These are phyloP conservation scores for Bombus fervidus DNA, from an alignment of 1,140 invertebrate species.

Conservation along the genomic window DNA sequence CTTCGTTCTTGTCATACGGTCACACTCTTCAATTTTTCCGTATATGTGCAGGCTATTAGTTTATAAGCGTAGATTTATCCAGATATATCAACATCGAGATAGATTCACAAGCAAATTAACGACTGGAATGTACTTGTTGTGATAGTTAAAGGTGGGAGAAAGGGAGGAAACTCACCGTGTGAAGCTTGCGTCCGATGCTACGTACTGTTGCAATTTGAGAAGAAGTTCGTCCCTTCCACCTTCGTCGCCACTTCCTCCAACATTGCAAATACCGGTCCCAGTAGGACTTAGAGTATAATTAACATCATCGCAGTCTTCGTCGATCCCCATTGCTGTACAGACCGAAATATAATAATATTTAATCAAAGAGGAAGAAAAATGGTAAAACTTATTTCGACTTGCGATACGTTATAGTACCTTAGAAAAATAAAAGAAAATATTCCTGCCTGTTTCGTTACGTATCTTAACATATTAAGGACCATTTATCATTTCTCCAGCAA, in stretches of 20 bases:
- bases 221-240: slow-evolving; percentile 67
- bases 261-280: slow-evolving; percentile 39
- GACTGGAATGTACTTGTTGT: not conserved
- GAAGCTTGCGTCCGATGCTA: slow-evolving; percentile 63
- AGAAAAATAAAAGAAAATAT: not conserved
- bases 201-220: slow-evolving; percentile 68
- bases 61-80: not conserved
- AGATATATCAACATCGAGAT: not conserved
- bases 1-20: slow-evolving; percentile 52
- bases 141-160: not conserved
- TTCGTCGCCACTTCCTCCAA: slow-evolving; percentile 58
- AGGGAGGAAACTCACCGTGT: slow-evolving; percentile 72
- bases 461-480: too few species aligned
- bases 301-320: slow-evolving; percentile 62
- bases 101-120: not conserved
- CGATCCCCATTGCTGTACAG: slow-evolving; percentile 73
- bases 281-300: slow-evolving; percentile 21
- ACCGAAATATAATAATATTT: not conserved
- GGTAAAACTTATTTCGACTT: not conserved
- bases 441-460: not conserved
- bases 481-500: too few species aligned
- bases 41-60: slow-evolving; percentile 40
- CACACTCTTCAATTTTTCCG: slow-evolving; percentile 62
- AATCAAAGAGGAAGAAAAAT: not conserved
- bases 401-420: not conserved